Evolutionary conservation across 1,140 invertebrate species (phyloP).

Genomic region (Hydropsyche tenuis): DNA sequence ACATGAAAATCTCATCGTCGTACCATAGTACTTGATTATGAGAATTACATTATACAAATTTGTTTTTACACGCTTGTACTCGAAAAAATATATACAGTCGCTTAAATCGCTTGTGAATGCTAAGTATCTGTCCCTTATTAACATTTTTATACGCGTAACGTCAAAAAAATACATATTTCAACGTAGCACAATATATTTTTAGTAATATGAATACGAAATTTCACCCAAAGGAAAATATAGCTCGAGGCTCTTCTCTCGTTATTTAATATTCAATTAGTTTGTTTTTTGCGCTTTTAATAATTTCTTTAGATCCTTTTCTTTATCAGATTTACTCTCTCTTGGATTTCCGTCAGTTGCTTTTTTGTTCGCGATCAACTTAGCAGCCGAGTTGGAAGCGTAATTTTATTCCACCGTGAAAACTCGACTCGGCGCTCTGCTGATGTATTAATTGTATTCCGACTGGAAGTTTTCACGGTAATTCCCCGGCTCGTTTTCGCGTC

Average conservation of each 20-base stretch:
- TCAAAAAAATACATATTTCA: background rate
- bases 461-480: slow-evolving; percentile 5
- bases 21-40: background rate
- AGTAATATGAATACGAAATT: background rate
- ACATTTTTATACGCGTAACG: background rate
- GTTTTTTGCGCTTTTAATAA: slow-evolving; percentile 14
- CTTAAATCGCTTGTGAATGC: slow-evolving; percentile 17
- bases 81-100: background rate
- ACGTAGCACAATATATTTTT: background rate
- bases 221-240: background rate
- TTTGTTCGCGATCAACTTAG: slow-evolving; percentile 40
- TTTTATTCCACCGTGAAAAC: slow-evolving; percentile 41
- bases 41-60: slow-evolving; percentile 17
- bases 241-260: slow-evolving; percentile 2
- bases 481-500: background rate
- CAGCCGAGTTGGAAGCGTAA: slow-evolving; percentile 37
- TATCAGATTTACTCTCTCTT: slow-evolving; percentile 30
- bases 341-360: slow-evolving; percentile 38
- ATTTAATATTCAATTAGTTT: slow-evolving; percentile 23
- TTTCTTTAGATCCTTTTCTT: slow-evolving; percentile 32
- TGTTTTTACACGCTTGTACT: slow-evolving; percentile 6
- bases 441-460: slow-evolving; percentile 30
- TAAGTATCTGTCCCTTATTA: slow-evolving; percentile 10
- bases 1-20: slow-evolving; percentile 1
- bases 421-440: slow-evolving; percentile 34